Conservation (phyloP, 2,113 vertebrate genomes). For the Melanostigma gelatinosum region DNA sequence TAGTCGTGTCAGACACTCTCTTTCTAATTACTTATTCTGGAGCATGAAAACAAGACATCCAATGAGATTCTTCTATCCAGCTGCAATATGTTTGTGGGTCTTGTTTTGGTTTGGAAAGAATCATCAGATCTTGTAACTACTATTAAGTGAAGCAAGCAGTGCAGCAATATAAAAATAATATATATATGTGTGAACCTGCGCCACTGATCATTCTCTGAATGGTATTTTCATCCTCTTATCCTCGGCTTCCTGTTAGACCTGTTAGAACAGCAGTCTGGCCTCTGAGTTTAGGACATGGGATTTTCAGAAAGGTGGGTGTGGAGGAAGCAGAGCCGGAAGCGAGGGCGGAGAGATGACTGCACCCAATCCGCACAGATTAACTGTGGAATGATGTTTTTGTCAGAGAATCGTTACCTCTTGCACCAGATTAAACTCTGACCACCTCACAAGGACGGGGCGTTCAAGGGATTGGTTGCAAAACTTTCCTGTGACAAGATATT, state of each 20-base stretch:
- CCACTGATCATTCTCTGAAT: slow-evolving; percentile 21
- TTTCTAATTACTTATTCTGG: not conserved
- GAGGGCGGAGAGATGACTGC: slow-evolving; percentile 14
- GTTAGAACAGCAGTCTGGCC: slow-evolving; percentile 27
- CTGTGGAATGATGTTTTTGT: slow-evolving; percentile 46
- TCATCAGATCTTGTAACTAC: not conserved
- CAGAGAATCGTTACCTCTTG: slow-evolving; percentile 46
- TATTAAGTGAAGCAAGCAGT: not conserved
- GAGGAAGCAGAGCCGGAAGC: slow-evolving; percentile 19
- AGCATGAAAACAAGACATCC: slow-evolving; percentile 12
- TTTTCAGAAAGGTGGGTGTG: slow-evolving; percentile 55
- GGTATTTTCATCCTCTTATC: slow-evolving; percentile 55
- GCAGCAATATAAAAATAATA: not conserved
- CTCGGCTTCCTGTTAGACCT: slow-evolving; percentile 40
- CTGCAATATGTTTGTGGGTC: not conserved
- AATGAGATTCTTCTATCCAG: not conserved
- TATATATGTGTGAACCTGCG: not conserved
- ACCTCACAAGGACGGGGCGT: slow-evolving; percentile 16
- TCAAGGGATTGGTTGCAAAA: slow-evolving; percentile 30
- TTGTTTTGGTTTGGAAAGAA: slow-evolving; percentile 5
- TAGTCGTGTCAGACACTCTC: slow-evolving; percentile 2
- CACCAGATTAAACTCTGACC: slow-evolving; percentile 47
- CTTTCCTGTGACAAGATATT: slow-evolving; percentile 13
- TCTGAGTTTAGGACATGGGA: slow-evolving; percentile 47
- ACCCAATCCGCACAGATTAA: slow-evolving; percentile 69